Evolutionary conservation across 2,888 invertebrate genomes (phyloP).

Genomic region (Plebejus argus): DNA sequence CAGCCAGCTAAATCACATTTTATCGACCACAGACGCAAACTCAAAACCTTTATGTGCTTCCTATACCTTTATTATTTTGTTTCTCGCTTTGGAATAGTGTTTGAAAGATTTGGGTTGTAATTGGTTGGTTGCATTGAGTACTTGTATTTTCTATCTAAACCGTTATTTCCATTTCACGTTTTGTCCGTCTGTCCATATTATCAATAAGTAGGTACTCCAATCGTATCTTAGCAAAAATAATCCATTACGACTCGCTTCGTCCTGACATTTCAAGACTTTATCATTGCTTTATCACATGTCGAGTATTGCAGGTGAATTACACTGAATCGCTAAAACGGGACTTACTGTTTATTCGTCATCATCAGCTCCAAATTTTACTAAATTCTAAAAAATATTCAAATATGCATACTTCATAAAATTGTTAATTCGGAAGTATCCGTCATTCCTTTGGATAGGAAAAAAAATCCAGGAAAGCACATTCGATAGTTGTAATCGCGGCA

Average conservation of each 20-base stretch:
- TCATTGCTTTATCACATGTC: slow-evolving; percentile 18
- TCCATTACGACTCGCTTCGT: slow-evolving; percentile 15
- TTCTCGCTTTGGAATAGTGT: background rate
- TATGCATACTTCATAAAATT: no score
- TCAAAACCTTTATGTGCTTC: background rate
- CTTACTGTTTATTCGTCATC: slow-evolving; percentile 14
- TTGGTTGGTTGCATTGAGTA: no score
- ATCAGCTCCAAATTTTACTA: background rate
- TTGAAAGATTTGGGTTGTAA: no score
- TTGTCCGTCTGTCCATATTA: background rate
- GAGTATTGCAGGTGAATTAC: slow-evolving; percentile 5
- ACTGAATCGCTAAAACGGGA: slow-evolving; percentile 10
- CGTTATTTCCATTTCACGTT: background rate
- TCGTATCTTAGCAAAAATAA: slow-evolving; percentile 26
- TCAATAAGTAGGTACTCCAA: slow-evolving; percentile 14
- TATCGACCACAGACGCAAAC: background rate
- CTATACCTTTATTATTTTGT: background rate
- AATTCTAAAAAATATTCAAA: no score
- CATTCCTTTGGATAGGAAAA: background rate
- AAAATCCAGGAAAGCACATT: background rate
- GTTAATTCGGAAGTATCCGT: no score
- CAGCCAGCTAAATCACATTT: slow-evolving; percentile 12
- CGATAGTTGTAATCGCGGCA: no score
- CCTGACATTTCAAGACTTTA: slow-evolving; percentile 26
- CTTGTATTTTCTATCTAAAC: background rate